Base-by-base conservation (phyloP, 2,888 invertebrate genomes). In the Oeneis ivallda region DNA sequence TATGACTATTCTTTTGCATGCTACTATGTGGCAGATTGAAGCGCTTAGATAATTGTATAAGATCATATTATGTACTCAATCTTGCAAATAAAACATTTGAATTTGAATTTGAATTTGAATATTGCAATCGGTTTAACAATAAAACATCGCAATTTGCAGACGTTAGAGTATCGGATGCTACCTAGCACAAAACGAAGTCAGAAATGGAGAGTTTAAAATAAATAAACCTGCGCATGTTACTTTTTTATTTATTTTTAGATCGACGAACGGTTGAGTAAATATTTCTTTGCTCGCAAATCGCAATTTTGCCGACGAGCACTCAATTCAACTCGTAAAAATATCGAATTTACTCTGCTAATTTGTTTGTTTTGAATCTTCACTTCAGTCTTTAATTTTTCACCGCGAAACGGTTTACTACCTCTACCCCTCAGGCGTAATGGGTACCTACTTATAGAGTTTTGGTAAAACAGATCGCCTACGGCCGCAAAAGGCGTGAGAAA, bases 241-340 rank as follows among this genome's bases (percentile, higher is more conserved):
- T 2, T 41, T 15, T 13, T 13, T 15, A 26, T 60, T 41, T 41
- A 19, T 11, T 13, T 56, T 19, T 13, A 41, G 13, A 19, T 19
- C 13, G 6, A 39, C 56, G 56, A 10, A 41, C 19, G 19, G 39
- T 11, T 6, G 11, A 39, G 54, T 56, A 56, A 56, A 56, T 56
- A 56, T 56, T 56, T 41, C 39, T 39, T 19, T 11, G 39, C 56
- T 39, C 15, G 11, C 41, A 17, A 13, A 39, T 39, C 15, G 11
- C 56, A 39, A 13, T 56, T 41, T 11, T 41, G 41, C 41, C 39
- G 13, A 41, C 39, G 56, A 56, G 37, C 37, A 39, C 19, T 41
- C 56, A 56, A 56, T 26, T 41, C 41, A 56, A 56, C 41, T 19
- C 19, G 39, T 56, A 56, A 56, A 56, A 56, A 56, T 41, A 19